Conservation (phyloP, 2,113 vertebrate genomes). For the Caretta caretta region DNA sequence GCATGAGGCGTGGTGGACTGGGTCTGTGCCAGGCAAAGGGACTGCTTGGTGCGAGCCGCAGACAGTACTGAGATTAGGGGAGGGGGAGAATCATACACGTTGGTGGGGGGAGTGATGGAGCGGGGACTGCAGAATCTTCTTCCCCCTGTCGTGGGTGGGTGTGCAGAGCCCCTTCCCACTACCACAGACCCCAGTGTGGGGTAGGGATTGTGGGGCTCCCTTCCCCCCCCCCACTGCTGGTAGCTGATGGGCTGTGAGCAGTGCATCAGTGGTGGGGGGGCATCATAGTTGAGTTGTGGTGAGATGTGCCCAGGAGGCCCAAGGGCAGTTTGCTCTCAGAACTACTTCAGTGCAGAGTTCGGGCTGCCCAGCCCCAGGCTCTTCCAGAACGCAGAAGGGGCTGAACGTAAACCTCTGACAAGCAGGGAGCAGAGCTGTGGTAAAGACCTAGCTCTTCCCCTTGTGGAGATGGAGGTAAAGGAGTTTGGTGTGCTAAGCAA, state of each 20-base stretch:
- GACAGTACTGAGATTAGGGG: too few species aligned
- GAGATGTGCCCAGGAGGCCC: too few species aligned
- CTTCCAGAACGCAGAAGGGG: neutral
- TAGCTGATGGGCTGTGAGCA: neutral
- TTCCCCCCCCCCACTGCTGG: too few species aligned
- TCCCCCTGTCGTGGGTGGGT: too few species aligned
- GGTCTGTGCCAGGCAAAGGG: too few species aligned
- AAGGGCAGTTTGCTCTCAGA: neutral
- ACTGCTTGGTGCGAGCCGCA: too few species aligned
- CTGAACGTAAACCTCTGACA: neutral
- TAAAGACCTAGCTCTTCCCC: too few species aligned
- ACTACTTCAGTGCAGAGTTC: neutral
- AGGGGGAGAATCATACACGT: too few species aligned
- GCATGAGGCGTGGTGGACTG: too few species aligned
- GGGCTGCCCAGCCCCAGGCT: neutral
- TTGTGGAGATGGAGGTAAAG: neutral
- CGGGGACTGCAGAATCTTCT: too few species aligned
- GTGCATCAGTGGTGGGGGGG: fast-evolving
- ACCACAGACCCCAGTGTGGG: neutral
- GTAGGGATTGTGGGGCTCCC: neutral
- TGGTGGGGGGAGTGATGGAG: too few species aligned
- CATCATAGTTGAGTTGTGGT: neutral
- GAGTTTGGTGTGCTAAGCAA: neutral
- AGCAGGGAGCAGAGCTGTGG: neutral
- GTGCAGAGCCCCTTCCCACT: neutral